These are phyloP conservation scores for Corticium candelabrum DNA, from an alignment of 37 sponge, comb jelly and placozoan species.

Conservation along the genomic window DNA sequence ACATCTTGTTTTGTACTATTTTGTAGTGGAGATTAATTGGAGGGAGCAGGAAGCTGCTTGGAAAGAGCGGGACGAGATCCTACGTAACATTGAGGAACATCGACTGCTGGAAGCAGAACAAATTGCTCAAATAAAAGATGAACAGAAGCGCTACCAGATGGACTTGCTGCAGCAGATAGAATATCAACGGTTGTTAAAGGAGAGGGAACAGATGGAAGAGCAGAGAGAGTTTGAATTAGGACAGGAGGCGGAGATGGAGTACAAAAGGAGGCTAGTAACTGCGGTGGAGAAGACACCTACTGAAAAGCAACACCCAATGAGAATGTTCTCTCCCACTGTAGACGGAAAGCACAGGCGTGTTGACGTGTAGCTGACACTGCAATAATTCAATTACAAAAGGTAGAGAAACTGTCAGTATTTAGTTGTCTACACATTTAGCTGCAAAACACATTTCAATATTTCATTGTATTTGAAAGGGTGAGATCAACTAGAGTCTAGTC, in stretches of 20 bases:
- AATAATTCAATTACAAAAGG: too few relatives aligned
- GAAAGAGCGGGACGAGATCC: slow-evolving; percentile 36
- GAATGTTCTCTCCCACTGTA: too few relatives aligned
- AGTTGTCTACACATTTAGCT: too few relatives aligned
- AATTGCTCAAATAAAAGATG: slow-evolving; percentile 31
- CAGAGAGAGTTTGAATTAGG: slow-evolving; percentile 38
- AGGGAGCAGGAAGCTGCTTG: slow-evolving; percentile 37
- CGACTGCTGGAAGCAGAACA: slow-evolving; percentile 50
- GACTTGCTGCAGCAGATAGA: slow-evolving; percentile 60
- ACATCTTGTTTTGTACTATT: slow-evolving; percentile 1
- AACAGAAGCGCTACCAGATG: slow-evolving; percentile 28
- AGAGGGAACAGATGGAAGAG: slow-evolving; percentile 23
- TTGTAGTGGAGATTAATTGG: slow-evolving; percentile 35
- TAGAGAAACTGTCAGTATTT: too few relatives aligned
- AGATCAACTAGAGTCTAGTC: too few relatives aligned
- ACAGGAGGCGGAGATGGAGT: slow-evolving; percentile 36
- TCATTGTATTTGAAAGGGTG: too few relatives aligned
- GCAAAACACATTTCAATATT: too few relatives aligned
- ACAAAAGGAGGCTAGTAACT: slow-evolving; percentile 33
- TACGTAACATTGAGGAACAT: slow-evolving; percentile 63
- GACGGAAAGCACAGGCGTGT: too few relatives aligned
- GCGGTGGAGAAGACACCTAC: slow-evolving; percentile 30
- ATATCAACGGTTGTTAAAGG: slow-evolving; percentile 23
- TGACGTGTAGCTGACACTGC: too few relatives aligned
- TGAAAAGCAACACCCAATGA: too few relatives aligned